Evolutionary conservation across 2,113 vertebrate species (phyloP).

Genomic region (Gracilinanus agilis): DNA sequence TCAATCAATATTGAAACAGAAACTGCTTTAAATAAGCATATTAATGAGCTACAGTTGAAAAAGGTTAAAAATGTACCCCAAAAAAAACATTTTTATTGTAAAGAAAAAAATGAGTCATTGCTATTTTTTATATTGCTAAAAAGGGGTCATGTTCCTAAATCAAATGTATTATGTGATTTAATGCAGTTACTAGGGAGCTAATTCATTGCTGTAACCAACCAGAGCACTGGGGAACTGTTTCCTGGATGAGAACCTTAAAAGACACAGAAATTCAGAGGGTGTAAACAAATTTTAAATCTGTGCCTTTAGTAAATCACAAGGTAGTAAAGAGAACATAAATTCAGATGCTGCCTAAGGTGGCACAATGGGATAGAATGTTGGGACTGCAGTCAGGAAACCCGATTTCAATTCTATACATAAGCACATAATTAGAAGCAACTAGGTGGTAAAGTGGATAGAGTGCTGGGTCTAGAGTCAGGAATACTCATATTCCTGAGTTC

Average conservation of each 20-base stretch:
- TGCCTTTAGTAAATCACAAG: neutral
- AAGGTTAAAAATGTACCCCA: neutral
- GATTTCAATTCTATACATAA: no score
- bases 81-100: neutral
- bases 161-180: neutral
- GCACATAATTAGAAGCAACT: no score
- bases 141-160: no score
- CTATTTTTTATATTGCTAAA: neutral
- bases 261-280: neutral
- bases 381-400: no score
- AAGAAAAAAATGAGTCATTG: neutral
- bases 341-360: neutral
- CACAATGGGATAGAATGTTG: no score
- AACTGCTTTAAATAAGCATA: neutral
- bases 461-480: no score
- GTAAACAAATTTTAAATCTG: neutral
- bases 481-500: no score
- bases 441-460: no score
- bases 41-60: neutral
- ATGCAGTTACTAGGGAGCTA: neutral
- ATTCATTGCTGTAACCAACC: neutral
- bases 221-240: neutral
- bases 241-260: neutral
- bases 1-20: neutral
- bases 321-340: neutral